Conservation (phyloP, 2,797 vertebrate genomes). For the Oreonectes daqikongensis region DNA sequence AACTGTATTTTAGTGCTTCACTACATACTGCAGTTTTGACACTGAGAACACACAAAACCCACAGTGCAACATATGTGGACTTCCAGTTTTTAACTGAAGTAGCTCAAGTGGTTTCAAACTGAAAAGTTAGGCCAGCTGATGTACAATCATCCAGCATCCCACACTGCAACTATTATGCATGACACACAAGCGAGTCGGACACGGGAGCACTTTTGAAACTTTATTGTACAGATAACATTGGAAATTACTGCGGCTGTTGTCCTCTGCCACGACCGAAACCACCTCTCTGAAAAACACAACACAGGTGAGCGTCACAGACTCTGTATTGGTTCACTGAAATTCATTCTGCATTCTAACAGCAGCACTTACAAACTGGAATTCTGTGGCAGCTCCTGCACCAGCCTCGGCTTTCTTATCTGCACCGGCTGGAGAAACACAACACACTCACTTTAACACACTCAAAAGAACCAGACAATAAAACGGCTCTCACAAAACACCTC, state of each 20-base stretch:
- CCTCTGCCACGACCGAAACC: slow-evolving; percentile 97
- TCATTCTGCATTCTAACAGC: not conserved
- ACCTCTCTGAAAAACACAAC: slow-evolving; percentile 84
- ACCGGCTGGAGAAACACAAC: slow-evolving; percentile 78
- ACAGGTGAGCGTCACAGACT: not conserved
- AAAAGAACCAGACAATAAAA: not conserved
- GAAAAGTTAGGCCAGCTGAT: not conserved
- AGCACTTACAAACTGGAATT: slow-evolving; percentile 98
- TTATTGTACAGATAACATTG: slow-evolving; percentile 89
- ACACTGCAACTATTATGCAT: not conserved
- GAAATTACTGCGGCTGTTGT: slow-evolving; percentile 92
- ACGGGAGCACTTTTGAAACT: slow-evolving; percentile 67
- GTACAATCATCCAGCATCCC: too few species aligned
- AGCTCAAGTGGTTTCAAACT: too few species aligned
- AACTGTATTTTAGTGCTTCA: too few species aligned
- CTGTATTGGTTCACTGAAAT: too few species aligned
- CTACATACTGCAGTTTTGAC: too few species aligned
- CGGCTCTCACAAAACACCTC: not conserved
- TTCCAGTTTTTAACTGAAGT: too few species aligned
- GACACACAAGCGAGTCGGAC: not conserved
- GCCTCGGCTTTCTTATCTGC: slow-evolving; percentile 98
- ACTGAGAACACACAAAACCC: too few species aligned
- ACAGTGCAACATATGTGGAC: too few species aligned
- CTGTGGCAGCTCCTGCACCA: slow-evolving; percentile 94
- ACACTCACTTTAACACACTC: not conserved